Evolutionary conservation across 1,140 invertebrate genomes (phyloP).

Genomic region (Sminthurinus signatus): DNA sequence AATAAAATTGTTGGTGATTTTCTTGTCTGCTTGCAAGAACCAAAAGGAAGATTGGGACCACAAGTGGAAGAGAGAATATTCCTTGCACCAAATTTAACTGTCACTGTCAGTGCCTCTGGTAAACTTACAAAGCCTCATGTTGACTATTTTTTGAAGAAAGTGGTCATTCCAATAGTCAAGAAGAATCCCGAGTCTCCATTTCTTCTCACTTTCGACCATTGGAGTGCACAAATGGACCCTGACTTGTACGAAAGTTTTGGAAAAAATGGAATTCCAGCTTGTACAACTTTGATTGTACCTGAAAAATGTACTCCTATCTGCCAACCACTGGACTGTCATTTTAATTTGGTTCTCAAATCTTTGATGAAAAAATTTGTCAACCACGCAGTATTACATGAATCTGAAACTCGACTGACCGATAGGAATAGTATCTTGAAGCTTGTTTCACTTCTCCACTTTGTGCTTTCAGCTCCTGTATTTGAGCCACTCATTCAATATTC

Average conservation of each 20-base stretch:
- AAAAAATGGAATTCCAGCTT: not conserved
- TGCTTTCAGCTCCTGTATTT: not conserved
- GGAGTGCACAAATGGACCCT: constrained; percentile 22
- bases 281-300: constrained; percentile 9
- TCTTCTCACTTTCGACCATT: constrained; percentile 20
- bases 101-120: constrained; percentile 22
- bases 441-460: not conserved
- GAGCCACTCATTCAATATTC: not conserved
- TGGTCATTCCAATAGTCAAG: not conserved
- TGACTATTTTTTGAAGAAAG: constrained; percentile 20
- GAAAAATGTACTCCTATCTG: constrained; percentile 20
- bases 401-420: not conserved
- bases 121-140: constrained; percentile 14
- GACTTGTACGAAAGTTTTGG: constrained; percentile 15
- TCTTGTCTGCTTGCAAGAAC: constrained; percentile 27
- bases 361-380: constrained; percentile 2
- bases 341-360: constrained; percentile 22
- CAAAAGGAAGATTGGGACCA: constrained; percentile 19
- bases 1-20: constrained; percentile 20
- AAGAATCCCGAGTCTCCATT: too few species aligned
- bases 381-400: not conserved
- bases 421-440: not conserved
- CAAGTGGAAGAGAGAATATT: constrained; percentile 7
- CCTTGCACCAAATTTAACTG: constrained; percentile 16
- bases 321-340: constrained; percentile 9